Percentiles rank a stretch among this genome's conserved stretches.
Evolutionary conservation across 1,140 invertebrate species (phyloP).

Genomic region (Cydia amplana): DNA sequence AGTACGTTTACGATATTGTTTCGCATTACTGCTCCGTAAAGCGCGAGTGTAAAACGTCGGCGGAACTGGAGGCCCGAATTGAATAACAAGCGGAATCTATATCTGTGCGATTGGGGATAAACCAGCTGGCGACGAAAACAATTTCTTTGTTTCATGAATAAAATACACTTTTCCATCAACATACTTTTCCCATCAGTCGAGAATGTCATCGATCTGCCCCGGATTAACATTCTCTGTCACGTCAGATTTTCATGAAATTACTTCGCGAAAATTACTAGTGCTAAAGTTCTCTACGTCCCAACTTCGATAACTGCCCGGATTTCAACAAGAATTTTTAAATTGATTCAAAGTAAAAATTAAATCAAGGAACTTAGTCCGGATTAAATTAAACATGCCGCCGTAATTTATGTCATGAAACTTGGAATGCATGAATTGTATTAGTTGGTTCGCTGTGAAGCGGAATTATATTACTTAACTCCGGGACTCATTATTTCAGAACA

Average conservation of each 20-base stretch:
- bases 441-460: not conserved
- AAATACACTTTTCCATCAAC: conserved; percentile 22
- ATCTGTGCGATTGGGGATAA: conserved; percentile 20
- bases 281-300: conserved; percentile 66
- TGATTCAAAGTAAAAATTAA: conserved; percentile 76
- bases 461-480: conserved; percentile 19
- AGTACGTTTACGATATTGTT: conserved; percentile 70
- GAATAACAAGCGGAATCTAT: conserved; percentile 39
- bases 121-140: conserved; percentile 14
- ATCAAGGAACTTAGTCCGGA: conserved; percentile 65
- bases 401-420: conserved; percentile 70
- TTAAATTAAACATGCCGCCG: conserved; percentile 65
- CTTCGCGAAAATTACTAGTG: conserved; percentile 67
- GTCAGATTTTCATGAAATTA: conserved; percentile 60
- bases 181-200: conserved; percentile 14
- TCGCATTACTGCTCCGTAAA: conserved; percentile 59
- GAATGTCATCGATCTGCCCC: conserved; percentile 12
- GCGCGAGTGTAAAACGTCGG: conserved; percentile 45
- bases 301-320: conserved; percentile 70
- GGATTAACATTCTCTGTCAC: conserved; percentile 42
- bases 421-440: conserved; percentile 43
- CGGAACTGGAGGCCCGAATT: conserved; percentile 41
- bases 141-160: conserved; percentile 28
- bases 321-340: conserved; percentile 72
- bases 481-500: conserved; percentile 10